These are phyloP conservation scores for Hippocampus mohnikei DNA, from an alignment of 2,113 vertebrate species.

Conservation along the genomic window DNA sequence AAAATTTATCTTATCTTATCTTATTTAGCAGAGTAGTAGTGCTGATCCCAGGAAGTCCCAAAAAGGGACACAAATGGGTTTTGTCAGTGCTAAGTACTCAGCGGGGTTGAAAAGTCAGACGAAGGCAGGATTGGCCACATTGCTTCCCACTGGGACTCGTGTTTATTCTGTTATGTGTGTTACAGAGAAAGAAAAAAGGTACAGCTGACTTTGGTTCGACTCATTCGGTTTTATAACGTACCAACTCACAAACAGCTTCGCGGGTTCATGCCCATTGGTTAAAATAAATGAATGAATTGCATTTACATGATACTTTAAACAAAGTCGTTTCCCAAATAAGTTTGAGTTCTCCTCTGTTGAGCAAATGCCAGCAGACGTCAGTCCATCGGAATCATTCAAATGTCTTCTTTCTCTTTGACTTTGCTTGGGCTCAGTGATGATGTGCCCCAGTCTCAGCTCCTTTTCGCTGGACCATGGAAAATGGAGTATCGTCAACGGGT, in stretches of 20 bases:
- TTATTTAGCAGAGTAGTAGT: too few relatives aligned
- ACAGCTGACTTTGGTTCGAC: slow-evolving; percentile 26
- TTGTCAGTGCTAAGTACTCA: too few relatives aligned
- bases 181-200: slow-evolving; percentile 13
- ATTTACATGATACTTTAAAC: background rate
- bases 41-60: too few relatives aligned
- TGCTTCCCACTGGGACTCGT: too few relatives aligned
- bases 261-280: slow-evolving; percentile 18
- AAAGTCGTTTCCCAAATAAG: background rate
- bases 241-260: slow-evolving; percentile 32
- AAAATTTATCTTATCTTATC: too few relatives aligned
- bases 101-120: too few relatives aligned
- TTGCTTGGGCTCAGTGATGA: slow-evolving; percentile 75
- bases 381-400: slow-evolving; percentile 1
- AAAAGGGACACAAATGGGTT: too few relatives aligned
- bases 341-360: slow-evolving; percentile 15
- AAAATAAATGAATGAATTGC: slow-evolving; percentile 14
- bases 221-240: slow-evolving; percentile 31
- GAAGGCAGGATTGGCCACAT: too few relatives aligned
- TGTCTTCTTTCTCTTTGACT: background rate
- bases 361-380: slow-evolving; percentile 15
- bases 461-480: slow-evolving; percentile 94
- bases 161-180: slow-evolving; percentile 32
- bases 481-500: slow-evolving; percentile 93
- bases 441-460: slow-evolving; percentile 92